Conservation (phyloP, 2,888 invertebrate genomes). For the Uropetala carovei region DNA sequence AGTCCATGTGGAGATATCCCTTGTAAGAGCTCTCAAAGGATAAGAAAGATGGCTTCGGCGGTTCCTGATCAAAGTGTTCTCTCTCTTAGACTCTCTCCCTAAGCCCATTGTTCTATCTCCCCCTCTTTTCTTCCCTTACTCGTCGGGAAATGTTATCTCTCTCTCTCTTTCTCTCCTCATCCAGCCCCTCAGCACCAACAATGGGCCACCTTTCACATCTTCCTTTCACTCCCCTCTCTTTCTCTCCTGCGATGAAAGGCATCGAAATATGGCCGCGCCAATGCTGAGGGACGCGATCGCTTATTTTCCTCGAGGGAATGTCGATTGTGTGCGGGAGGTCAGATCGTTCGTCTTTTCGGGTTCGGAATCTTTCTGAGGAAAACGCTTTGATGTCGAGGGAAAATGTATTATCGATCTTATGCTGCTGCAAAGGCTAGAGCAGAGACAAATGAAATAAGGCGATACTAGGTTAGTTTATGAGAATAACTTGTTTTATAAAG, state of each 20-base stretch:
- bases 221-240: not conserved
- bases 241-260: not conserved
- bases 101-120: constrained; percentile 19
- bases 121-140: not conserved
- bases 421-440: too few relatives aligned
- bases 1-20: not conserved
- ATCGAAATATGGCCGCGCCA: not conserved
- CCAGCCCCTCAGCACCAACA: not conserved
- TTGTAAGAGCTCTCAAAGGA: not conserved
- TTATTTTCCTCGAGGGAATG: not conserved
- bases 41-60: constrained; percentile 10
- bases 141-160: constrained; percentile 2
- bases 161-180: not conserved
- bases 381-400: too few relatives aligned
- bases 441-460: too few relatives aligned
- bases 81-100: not conserved
- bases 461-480: too few relatives aligned
- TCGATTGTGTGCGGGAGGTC: constrained; percentile 20
- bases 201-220: not conserved
- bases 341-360: not conserved
- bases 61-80: not conserved
- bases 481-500: too few relatives aligned
- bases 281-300: not conserved
- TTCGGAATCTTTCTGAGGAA: not conserved
- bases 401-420: too few relatives aligned